phyloP scores from a whole-genome alignment of 2,797 vertebrate genomes.

The Buphagus erythrorhynchus region DNA sequence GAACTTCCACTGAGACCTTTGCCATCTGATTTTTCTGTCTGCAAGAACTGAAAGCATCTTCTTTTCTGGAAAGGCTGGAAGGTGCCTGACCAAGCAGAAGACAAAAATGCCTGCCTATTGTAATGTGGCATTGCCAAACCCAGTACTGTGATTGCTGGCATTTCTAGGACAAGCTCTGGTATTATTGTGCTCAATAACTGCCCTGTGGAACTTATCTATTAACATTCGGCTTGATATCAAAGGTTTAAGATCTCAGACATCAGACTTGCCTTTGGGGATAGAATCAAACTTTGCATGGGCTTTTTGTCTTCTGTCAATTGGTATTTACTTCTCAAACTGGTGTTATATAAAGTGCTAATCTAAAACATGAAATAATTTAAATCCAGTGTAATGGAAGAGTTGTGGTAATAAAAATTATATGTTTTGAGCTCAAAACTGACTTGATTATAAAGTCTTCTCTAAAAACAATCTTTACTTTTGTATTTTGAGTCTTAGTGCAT shows the following conservation, averaged over 20 bases:
- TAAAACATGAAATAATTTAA: background rate
- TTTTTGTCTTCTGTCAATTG: background rate
- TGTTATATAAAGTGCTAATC: background rate
- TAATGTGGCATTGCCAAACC: background rate
- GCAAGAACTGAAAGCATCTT: background rate
- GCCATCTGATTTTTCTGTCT: background rate
- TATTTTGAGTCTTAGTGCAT: background rate
- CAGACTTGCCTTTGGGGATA: background rate
- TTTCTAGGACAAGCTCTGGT: background rate
- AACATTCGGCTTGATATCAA: background rate
- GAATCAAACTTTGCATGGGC: background rate
- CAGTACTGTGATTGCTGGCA: background rate
- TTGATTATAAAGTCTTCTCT: background rate
- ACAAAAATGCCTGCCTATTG: background rate
- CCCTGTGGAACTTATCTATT: background rate
- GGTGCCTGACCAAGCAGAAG: background rate
- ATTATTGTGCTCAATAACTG: background rate
- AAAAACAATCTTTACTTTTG: background rate
- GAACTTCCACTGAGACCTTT: background rate
- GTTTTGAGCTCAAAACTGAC: constrained; percentile 15
- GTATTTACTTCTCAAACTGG: background rate
- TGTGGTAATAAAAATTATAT: background rate
- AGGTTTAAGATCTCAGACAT: background rate
- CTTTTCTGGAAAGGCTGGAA: constrained; percentile 2
- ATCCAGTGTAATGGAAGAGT: background rate